These are phyloP conservation scores for Callocephalon fimbriatum DNA, from an alignment of 2,113 vertebrate genomes.

Conservation along the genomic window DNA sequence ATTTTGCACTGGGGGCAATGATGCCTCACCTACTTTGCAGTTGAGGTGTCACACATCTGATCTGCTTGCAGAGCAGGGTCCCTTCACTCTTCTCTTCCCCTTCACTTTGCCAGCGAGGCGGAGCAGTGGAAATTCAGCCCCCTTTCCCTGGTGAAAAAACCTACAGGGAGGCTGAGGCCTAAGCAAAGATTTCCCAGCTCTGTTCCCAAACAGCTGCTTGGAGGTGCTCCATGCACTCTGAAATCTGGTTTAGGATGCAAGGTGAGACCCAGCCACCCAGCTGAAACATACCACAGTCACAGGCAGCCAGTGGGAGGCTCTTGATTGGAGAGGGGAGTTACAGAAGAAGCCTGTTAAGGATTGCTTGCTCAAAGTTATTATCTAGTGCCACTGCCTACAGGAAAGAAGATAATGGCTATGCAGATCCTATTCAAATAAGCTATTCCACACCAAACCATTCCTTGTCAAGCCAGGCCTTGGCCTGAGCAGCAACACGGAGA, in stretches of 20 bases:
- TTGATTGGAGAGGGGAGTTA: not conserved
- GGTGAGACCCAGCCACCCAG: not conserved
- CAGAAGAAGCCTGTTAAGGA: not conserved
- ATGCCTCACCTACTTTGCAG: not conserved
- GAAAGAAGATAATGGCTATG: not conserved
- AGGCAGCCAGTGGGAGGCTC: not conserved
- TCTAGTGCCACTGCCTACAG: not conserved
- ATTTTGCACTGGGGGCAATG: rapidly evolving
- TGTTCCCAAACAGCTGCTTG: not conserved
- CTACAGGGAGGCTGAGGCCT: not conserved
- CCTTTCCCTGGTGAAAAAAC: not conserved
- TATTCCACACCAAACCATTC: conserved; percentile 3
- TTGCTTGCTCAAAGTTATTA: not conserved
- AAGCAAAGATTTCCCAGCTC: not conserved
- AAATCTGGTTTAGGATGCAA: not conserved
- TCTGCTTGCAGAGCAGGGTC: not conserved
- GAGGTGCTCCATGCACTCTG: not conserved
- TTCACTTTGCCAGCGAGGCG: not conserved
- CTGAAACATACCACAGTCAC: not conserved
- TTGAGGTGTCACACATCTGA: not conserved
- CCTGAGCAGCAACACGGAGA: not conserved
- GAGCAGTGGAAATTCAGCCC: not conserved
- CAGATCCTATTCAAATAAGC: not conserved
- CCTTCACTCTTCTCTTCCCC: not conserved
- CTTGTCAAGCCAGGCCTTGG: rapidly evolving